These are phyloP conservation scores for Amphiprion ocellaris DNA, from an alignment of 2,113 vertebrate genomes.

Conservation along the genomic window DNA sequence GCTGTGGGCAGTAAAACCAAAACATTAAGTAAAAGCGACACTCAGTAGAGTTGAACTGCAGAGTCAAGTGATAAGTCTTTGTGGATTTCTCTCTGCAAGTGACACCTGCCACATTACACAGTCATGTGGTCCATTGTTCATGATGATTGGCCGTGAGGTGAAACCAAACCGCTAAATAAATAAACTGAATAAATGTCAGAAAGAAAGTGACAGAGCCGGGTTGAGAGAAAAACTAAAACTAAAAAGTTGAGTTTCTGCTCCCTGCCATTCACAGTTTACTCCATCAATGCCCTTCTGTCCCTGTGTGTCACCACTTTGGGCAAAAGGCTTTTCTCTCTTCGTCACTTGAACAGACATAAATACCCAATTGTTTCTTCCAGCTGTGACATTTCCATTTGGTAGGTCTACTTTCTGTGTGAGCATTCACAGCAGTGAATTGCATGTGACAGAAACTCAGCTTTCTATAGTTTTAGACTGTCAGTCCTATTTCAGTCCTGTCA, in stretches of 20 bases:
- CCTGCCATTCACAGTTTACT: slow-evolving; percentile 53
- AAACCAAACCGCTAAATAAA: neutral
- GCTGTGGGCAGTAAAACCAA: neutral
- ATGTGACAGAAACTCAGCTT: slow-evolving; percentile 28
- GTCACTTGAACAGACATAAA: slow-evolving; percentile 55
- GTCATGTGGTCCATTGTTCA: neutral
- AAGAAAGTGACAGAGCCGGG: neutral
- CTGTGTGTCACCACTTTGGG: slow-evolving; percentile 40
- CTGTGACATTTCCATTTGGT: slow-evolving; percentile 68
- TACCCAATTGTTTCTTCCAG: slow-evolving; percentile 43
- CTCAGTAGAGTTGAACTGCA: neutral
- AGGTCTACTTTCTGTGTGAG: slow-evolving; percentile 35
- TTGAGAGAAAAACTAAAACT: slow-evolving; percentile 4
- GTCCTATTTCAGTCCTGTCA: neutral
- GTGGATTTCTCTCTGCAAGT: neutral
- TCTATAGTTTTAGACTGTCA: neutral
- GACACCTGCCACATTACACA: neutral
- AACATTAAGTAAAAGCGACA: neutral
- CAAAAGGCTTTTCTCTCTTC: slow-evolving; percentile 43
- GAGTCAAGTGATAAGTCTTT: neutral
- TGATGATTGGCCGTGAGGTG: neutral
- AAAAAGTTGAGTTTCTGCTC: slow-evolving; percentile 65
- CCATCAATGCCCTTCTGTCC: slow-evolving; percentile 73
- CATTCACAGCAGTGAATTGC: slow-evolving; percentile 18
- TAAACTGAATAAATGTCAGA: neutral